Percentiles rank a stretch among this genome's conserved stretches.
Conservation (phyloP, 2,888 invertebrate species). For the Diabrotica balteata region DNA sequence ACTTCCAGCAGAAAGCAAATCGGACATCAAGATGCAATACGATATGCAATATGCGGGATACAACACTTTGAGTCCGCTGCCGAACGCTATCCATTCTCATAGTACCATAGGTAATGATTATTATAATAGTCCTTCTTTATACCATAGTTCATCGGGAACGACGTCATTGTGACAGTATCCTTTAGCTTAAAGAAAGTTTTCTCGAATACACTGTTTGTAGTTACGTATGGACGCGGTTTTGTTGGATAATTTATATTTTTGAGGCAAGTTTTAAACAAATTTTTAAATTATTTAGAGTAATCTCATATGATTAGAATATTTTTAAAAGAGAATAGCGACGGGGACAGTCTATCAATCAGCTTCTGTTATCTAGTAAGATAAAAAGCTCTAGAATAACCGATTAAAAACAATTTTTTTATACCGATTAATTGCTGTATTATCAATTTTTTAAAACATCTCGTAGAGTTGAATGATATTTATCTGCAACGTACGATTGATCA, state of each 20-base stretch:
- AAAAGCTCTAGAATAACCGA: no score
- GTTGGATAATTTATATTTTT: slow-evolving; percentile 21
- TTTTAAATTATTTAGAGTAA: slow-evolving; percentile 9
- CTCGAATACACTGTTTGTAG: slow-evolving; percentile 37
- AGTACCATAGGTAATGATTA: slow-evolving; percentile 71
- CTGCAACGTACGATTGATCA: no score
- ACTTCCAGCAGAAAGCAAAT: slow-evolving; percentile 85
- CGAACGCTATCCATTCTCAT: slow-evolving; percentile 67
- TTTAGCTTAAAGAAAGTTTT: slow-evolving; percentile 71
- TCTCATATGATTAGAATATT: slow-evolving; percentile 9
- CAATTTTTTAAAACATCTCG: no score
- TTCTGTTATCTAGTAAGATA: no score
- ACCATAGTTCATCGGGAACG: slow-evolving; percentile 73
- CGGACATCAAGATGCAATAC: slow-evolving; percentile 89
- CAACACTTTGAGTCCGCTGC: slow-evolving; percentile 68
- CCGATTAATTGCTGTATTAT: no score
- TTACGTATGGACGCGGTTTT: slow-evolving; percentile 30
- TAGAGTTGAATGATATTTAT: no score
- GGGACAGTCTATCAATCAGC: no score
- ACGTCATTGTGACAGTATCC: slow-evolving; percentile 94
- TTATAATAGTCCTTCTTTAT: slow-evolving; percentile 84
- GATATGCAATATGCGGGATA: slow-evolving; percentile 76
- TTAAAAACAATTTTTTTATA: no score
- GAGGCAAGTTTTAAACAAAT: background rate
- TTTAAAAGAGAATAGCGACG: no score